Conservation (phyloP, 2,888 invertebrate genomes). For the Thelaira solivaga region DNA sequence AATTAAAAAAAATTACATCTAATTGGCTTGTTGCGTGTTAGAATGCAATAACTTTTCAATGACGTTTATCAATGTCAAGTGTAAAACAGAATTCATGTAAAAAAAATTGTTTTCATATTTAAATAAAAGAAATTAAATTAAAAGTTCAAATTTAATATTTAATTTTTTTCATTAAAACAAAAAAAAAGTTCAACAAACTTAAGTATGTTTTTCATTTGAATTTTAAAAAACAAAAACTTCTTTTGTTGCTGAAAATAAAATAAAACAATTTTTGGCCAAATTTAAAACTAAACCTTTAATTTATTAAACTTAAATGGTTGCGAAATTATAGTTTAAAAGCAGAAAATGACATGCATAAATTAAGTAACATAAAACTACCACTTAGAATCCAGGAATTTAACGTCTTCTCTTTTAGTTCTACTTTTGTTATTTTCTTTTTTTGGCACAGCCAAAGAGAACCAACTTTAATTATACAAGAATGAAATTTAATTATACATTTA, state of each 20-base stretch:
- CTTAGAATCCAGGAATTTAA: too few species aligned
- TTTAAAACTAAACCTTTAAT: neutral
- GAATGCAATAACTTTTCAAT: neutral
- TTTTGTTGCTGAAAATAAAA: neutral
- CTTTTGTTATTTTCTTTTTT: too few species aligned
- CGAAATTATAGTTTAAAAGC: neutral
- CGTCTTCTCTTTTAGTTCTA: too few species aligned
- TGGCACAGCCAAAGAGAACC: neutral
- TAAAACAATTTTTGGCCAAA: neutral
- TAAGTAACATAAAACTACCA: neutral
- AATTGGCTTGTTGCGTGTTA: too few species aligned
- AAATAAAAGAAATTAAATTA: too few species aligned
- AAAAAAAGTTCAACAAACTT: too few species aligned
- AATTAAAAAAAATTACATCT: neutral
- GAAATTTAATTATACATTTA: slow-evolving; percentile 10
- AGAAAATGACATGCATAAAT: neutral
- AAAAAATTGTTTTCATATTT: too few species aligned
- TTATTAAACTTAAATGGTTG: neutral
- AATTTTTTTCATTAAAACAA: too few species aligned
- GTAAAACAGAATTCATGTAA: neutral
- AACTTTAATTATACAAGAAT: neutral
- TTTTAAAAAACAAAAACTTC: neutral
- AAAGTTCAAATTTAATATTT: too few species aligned
- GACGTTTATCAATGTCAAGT: slow-evolving; percentile 42
- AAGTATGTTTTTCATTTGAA: too few species aligned